A percentile compares a stretch with the other conserved stretches of the same genome.
These are phyloP conservation scores for Resseliella maxima DNA, from an alignment of 2,888 invertebrate genomes.

Conservation along the genomic window DNA sequence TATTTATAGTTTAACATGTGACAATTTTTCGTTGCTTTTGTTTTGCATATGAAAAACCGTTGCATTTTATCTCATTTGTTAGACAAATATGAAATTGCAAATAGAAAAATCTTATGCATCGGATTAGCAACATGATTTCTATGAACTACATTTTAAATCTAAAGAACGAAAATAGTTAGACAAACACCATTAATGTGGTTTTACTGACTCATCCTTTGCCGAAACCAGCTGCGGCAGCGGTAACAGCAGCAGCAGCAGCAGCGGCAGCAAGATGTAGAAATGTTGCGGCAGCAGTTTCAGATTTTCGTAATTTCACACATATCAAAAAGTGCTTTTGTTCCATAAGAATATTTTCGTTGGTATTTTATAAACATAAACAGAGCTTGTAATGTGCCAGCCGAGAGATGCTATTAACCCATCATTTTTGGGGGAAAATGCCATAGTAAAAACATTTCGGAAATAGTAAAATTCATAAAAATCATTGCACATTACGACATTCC, in stretches of 20 bases:
- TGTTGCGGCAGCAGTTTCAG: neutral
- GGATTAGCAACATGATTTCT: slow-evolving; percentile 48
- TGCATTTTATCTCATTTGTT: neutral
- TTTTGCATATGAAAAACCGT: neutral
- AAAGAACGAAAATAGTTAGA: slow-evolving; percentile 8
- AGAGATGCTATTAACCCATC: slow-evolving; percentile 16
- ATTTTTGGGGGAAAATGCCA: neutral
- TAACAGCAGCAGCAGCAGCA: neutral
- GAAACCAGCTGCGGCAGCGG: neutral
- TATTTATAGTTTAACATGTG: slow-evolving; percentile 1
- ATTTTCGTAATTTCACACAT: slow-evolving; percentile 11
- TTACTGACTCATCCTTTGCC: neutral
- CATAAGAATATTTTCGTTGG: neutral
- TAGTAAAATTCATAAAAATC: slow-evolving; percentile 35
- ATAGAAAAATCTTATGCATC: slow-evolving; percentile 21
- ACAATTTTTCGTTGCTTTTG: neutral
- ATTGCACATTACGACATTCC: slow-evolving; percentile 41
- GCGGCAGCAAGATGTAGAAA: neutral
- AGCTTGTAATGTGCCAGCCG: slow-evolving; percentile 7
- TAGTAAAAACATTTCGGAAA: neutral
- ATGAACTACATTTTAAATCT: slow-evolving; percentile 10
- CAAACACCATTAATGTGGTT: slow-evolving; percentile 47
- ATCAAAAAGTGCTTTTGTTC: slow-evolving; percentile 13
- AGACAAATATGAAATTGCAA: slow-evolving; percentile 21
- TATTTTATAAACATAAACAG: slow-evolving; percentile 30